Conservation (phyloP, 2,888 invertebrate species). For the Drosophila birchii region DNA sequence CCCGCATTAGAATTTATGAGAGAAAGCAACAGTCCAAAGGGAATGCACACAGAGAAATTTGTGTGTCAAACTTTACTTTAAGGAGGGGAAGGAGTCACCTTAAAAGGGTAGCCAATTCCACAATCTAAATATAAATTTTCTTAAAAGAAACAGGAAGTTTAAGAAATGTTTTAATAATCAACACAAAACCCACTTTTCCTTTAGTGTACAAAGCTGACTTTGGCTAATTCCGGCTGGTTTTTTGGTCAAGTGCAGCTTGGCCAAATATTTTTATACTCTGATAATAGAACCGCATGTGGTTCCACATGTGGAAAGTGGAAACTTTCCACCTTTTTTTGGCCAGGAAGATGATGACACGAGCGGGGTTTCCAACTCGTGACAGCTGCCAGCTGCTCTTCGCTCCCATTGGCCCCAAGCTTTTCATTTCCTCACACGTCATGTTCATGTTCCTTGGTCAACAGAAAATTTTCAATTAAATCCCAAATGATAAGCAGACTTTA, state of each 20-base stretch:
- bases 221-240: conserved; percentile 63
- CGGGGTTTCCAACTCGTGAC: conserved; percentile 27
- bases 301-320: conserved; percentile 28
- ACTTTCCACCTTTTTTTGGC: conserved; percentile 29
- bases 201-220: conserved; percentile 3
- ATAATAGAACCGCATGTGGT: conserved; percentile 72
- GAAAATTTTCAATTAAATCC: conserved; percentile 40
- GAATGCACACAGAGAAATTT: conserved; percentile 26
- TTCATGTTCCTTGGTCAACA: conserved; percentile 26
- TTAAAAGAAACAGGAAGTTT: rapidly evolving
- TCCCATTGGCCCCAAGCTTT: conserved; percentile 21
- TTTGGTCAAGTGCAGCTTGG: conserved; percentile 67
- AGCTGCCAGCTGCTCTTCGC: conserved; percentile 37
- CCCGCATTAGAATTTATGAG: conserved; percentile 71
- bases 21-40: conserved; percentile 65
- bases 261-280: conserved; percentile 65
- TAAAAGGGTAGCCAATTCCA: neutral
- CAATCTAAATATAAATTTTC: neutral
- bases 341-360: conserved; percentile 25
- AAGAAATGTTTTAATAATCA: neutral
- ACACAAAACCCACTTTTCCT: neutral
- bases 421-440: conserved; percentile 42
- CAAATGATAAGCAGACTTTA: conserved; percentile 31
- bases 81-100: neutral
- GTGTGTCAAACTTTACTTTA: neutral